Evolutionary conservation across 1,140 invertebrate genomes (phyloP), one percentile per base, ranked within the genome.

Genomic region (Calliphora vicina): DNA sequence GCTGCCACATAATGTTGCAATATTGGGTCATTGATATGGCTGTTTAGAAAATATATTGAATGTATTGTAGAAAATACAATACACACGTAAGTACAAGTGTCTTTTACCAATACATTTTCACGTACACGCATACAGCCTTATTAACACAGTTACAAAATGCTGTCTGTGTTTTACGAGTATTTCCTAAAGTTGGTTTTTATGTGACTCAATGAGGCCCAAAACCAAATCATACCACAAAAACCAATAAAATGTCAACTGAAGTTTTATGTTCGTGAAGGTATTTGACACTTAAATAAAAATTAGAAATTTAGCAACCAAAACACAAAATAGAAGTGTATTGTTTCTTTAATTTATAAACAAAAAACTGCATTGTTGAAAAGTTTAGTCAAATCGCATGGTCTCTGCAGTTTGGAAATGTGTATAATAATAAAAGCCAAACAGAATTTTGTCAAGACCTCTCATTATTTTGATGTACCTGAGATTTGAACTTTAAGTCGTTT

Each of bases 221-320:
- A 78, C 74, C 74, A 43, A 78, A 78, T 20, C 35, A 78, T 42
- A 43, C 74, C 74, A 78, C 74, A 78, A 78, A 78, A 78, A 78
- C 74, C 74, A 43, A 78, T 78, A 78, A 78, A 78, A 78, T 78
- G 74, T 78, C 74, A 78, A 35, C 35, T 78, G 74, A 43, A 78
- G 61, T 67, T 67, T 67, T 67, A 67, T 67, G 2, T 67, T 20
- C 61, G 61, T 57, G 8, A n/a, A 57, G 45, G 20, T 67, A 67
- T 67, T 67, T 67, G 45, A 57, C 13, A 57, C 12, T 57, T 57
- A 17, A 57, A 57, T 17, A 15, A 3, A 13, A 57, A 57, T 15
- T 17, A 4, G 17, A 57, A 57, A 57, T 15, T n/a, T 57, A 57
- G 17, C 45, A n/a, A 15, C 45, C 15, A 57, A 57, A 57, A 57